Evolutionary conservation across 1,140 invertebrate genomes (phyloP).

Genomic region (Orussus abietinus): DNA sequence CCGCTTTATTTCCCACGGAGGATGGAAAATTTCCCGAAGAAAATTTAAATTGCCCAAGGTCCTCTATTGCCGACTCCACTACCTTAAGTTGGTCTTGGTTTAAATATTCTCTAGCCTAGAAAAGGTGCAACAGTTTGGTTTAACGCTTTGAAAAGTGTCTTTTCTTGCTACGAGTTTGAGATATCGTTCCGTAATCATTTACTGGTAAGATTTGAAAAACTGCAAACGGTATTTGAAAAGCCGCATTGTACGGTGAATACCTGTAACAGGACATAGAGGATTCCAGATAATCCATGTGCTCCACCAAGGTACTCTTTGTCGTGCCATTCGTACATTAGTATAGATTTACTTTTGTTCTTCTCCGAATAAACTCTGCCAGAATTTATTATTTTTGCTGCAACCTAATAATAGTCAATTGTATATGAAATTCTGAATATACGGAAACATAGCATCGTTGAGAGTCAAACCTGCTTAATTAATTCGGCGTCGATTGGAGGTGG

Average conservation of each 20-base stretch:
- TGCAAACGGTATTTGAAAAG: no score
- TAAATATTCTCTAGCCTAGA: constrained; percentile 56
- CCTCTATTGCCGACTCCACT: constrained; percentile 65
- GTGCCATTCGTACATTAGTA: constrained; percentile 84
- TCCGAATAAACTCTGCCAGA: constrained; percentile 62
- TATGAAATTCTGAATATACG: not conserved
- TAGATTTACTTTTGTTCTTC: constrained; percentile 53
- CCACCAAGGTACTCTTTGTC: constrained; percentile 82
- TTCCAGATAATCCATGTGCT: constrained; percentile 84
- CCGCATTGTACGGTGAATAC: constrained; percentile 55
- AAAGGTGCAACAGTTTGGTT: constrained; percentile 5
- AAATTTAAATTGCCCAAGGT: constrained; percentile 59
- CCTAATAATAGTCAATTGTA: not conserved
- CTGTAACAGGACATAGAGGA: constrained; percentile 77
- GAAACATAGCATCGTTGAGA: not conserved
- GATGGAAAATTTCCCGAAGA: constrained; percentile 85
- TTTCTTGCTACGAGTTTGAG: no score
- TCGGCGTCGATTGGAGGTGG: constrained; percentile 46
- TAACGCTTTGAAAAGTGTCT: no score
- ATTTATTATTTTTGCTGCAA: constrained; percentile 53
- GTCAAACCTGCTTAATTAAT: constrained; percentile 50
- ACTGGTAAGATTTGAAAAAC: no score
- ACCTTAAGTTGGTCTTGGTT: constrained; percentile 55
- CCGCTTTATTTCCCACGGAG: constrained; percentile 65
- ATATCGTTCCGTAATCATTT: no score